Evolutionary conservation across 2,113 vertebrate species (phyloP), one percentile per base, ranked within the genome.

Genomic region (Amblyornis subalaris): DNA sequence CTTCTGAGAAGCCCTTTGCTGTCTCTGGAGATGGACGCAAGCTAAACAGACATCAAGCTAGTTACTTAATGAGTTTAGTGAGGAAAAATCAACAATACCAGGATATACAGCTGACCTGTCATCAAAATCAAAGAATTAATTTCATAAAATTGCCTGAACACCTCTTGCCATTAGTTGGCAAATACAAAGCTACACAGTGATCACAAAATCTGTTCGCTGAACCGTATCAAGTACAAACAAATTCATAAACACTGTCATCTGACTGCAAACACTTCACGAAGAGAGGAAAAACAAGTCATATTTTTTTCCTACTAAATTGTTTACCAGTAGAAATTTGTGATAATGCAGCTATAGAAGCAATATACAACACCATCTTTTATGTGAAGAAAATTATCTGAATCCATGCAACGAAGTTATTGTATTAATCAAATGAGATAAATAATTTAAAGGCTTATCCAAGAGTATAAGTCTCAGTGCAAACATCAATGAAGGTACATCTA

Each of bases 161-260:
- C 53, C 65, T 94, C 78, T 73, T 91, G 65, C 94, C 72, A 82
- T 93, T 64, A 92, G 86, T 8, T 89, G 80, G 89, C 73, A 94
- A 96, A 89, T 35, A 74, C 36, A 76, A 58, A 85, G 67, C 42
- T 76, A 65, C 71, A 69, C 29, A 81, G 36, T 22, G 54, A 95
- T 69, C 6, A 11, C 55, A 90, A 92, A 95, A 90, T 87, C 89
- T 94, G 84, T 92, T 92, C 90, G 67, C 50, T 4, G 19, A 94
- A 91, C 70, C 33, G 10, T 36, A 91, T 31, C 42, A 58, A 65
- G 62, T 54, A 87, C 33, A 84, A 90, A 87, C 40, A 93, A 93
- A 94, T 51, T 80, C 64, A 92, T 71, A 86, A 94, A 80, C 33
- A 71, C 24, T 53, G 42, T 78, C 71, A 91, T 92, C 89, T 93